Evolutionary conservation across 64 coral and sea anemone genomes (phyloP).

Genomic region (Cladopsammia gracilis): DNA sequence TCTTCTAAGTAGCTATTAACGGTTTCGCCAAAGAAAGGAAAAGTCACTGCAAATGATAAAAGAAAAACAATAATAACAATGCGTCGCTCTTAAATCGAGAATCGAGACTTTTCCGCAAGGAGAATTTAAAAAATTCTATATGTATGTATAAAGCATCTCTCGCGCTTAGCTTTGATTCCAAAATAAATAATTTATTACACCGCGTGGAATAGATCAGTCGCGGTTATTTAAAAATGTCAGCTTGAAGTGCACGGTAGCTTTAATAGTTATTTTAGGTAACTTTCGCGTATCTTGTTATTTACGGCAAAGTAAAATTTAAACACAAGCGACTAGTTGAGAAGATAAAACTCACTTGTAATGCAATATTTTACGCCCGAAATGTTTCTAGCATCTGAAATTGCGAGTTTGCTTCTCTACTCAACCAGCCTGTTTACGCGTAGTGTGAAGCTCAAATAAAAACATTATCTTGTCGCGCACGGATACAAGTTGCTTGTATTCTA

Average conservation of each 20-base stretch:
- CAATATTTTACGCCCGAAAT: background rate
- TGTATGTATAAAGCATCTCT: background rate
- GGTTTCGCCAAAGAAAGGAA: background rate
- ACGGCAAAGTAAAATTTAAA: background rate
- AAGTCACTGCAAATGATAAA: background rate
- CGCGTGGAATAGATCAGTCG: slow-evolving; percentile 24
- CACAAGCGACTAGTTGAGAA: background rate
- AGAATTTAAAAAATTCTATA: background rate
- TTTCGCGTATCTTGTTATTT: background rate
- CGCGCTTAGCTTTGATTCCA: background rate
- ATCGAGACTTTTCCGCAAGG: background rate
- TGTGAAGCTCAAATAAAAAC: background rate
- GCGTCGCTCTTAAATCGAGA: background rate
- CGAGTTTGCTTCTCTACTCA: too few relatives aligned
- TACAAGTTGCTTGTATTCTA: background rate
- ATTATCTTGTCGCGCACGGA: background rate
- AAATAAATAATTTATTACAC: slow-evolving; percentile 52
- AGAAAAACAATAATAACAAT: background rate
- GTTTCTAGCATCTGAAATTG: background rate
- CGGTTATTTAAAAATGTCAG: background rate
- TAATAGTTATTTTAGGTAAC: background rate
- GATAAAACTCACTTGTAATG: background rate
- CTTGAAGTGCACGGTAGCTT: background rate
- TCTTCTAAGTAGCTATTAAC: background rate
- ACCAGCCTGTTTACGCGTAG: too few relatives aligned